phyloP scores from a whole-genome alignment of 2,113 vertebrate genomes.

The Barnardius zonarius region DNA sequence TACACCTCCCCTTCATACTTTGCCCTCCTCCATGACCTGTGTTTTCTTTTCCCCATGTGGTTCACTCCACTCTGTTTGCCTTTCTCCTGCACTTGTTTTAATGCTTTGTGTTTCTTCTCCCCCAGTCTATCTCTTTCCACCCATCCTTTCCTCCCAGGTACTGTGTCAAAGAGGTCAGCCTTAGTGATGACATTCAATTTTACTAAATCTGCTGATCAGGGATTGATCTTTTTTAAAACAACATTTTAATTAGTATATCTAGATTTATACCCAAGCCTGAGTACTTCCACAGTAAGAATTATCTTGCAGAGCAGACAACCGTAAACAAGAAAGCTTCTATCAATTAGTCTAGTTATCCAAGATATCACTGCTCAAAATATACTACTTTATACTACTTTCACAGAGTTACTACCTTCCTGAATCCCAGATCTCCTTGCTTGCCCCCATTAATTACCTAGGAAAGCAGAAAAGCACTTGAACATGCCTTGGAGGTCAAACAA shows the following conservation, averaged over 20 bases:
- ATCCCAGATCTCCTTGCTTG: neutral
- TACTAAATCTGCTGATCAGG: neutral
- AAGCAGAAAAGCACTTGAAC: neutral
- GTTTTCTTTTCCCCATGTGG: neutral
- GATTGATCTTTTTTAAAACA: neutral
- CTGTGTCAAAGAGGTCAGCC: neutral
- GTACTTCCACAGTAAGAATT: neutral
- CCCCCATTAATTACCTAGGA: neutral
- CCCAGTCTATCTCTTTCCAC: neutral
- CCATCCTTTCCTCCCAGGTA: neutral
- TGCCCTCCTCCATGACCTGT: neutral
- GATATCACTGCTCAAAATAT: neutral
- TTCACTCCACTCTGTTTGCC: neutral
- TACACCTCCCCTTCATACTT: neutral
- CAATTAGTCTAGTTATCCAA: neutral
- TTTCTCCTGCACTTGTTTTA: neutral
- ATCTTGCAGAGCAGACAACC: neutral
- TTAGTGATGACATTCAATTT: neutral
- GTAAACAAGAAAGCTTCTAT: neutral
- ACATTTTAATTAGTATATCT: neutral
- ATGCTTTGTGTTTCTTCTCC: neutral
- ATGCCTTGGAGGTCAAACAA: neutral
- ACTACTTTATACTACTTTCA: neutral
- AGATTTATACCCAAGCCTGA: neutral
- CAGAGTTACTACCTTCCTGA: neutral